These are phyloP conservation scores for Pammene fasciana DNA, from an alignment of 2,888 invertebrate species.

Conservation along the genomic window DNA sequence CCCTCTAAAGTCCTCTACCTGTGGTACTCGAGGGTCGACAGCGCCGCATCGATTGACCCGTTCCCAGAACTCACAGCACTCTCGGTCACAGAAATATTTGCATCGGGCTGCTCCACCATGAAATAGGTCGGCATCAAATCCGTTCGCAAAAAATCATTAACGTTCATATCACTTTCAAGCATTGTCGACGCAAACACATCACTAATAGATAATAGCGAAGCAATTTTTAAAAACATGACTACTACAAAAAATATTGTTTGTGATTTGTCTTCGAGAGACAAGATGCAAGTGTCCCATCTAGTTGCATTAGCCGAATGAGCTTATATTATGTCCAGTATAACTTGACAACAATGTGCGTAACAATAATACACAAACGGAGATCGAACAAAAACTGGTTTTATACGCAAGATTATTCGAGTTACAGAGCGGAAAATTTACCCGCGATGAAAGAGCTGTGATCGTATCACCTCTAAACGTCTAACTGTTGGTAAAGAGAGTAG, in stretches of 20 bases:
- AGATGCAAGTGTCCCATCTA: constrained; percentile 50
- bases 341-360: no score
- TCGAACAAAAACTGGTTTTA: neutral
- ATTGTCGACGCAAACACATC: constrained; percentile 48
- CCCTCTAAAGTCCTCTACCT: constrained; percentile 75
- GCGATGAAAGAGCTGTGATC: constrained; percentile 53
- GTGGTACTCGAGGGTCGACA: constrained; percentile 86
- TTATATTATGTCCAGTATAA: neutral
- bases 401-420: constrained; percentile 64
- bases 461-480: constrained; percentile 55
- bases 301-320: constrained; percentile 43
- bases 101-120: constrained; percentile 72
- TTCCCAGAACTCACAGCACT: constrained; percentile 63
- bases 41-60: constrained; percentile 85
- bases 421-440: constrained; percentile 74
- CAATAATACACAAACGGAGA: neutral
- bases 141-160: constrained; percentile 87
- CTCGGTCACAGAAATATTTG: constrained; percentile 46
- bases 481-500: constrained; percentile 52
- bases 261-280: constrained; percentile 39
- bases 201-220: constrained; percentile 38
- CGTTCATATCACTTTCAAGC: constrained; percentile 73
- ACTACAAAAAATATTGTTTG: constrained; percentile 5
- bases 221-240: constrained; percentile 43
- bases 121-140: constrained; percentile 88